phyloP scores from a whole-genome alignment of 2,113 vertebrate genomes.

The Madoqua kirkii region DNA sequence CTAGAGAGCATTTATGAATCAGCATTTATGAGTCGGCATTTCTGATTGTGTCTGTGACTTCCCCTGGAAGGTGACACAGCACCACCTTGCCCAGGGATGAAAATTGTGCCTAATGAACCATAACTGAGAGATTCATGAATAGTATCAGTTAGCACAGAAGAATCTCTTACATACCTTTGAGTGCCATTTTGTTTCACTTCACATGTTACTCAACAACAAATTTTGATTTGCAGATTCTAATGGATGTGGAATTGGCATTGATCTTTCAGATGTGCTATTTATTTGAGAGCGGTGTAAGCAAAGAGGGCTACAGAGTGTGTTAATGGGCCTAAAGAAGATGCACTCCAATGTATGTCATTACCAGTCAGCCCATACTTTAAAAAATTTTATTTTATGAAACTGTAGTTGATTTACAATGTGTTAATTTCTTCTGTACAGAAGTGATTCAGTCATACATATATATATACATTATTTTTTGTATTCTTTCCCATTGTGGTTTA shows the following conservation, averaged over 20 bases:
- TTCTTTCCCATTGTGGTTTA: neutral
- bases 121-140: neutral
- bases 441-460: neutral
- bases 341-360: neutral
- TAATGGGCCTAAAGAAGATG: neutral
- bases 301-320: neutral
- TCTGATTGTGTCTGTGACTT: neutral
- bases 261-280: neutral
- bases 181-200: slow-evolving; percentile 5
- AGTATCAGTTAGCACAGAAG: neutral
- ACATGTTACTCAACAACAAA: neutral
- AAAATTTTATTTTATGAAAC: neutral
- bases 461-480: neutral
- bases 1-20: neutral
- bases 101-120: neutral
- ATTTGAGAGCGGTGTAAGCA: neutral
- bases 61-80: neutral
- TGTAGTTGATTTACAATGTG: neutral
- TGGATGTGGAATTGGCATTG: neutral
- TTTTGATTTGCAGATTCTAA: slow-evolving; percentile 5
- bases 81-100: neutral
- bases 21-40: neutral
- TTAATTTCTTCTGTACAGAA: neutral
- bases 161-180: neutral
- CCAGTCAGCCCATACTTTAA: neutral